Base-by-base conservation (phyloP, 2,797 vertebrate genomes). In the Sebastes jordani region DNA sequence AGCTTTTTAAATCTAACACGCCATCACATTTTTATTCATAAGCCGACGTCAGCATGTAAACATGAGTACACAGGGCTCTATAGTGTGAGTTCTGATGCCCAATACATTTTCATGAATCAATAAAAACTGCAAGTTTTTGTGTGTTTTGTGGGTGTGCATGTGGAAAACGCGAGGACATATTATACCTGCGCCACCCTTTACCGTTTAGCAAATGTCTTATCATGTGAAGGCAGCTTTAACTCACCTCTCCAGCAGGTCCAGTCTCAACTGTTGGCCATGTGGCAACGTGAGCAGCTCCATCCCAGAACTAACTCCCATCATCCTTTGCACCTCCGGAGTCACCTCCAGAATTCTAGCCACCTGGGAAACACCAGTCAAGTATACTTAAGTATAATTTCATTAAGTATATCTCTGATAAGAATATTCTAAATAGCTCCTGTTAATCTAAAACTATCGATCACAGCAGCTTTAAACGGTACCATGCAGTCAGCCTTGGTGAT, bases 201-300 rank as follows among this genome's bases (percentile, higher is more conserved):
- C 46, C 18, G 0, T 38, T 38, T 38, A 7, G 46, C 46, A 20
- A 20, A 49, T 49, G 16, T 49, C 18, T 58, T 58, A 14, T 16
- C 56, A 27, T 29, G 2, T 18, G 16, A 20, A 30, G 8, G 27
- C 27, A 63, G 27, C 42, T 8, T 52, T 2, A 1, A 1, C 77
- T 22, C 89, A 97, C 98, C 98, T 97, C 97, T 99, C 98, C 84
- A 99, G 94, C 87, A 99, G 95, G 95, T 99, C 98, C 14, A 97
- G 95, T 72, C 98, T 95, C 58, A 99, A 95, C 92, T 97, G 97
- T 67, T 97, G 97, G 72, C 98, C 98, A 0, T 99, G 98, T 58
- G 98, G 98, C 77, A 99, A 94, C 13, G 98, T 99, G 78, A 99
- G 96, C 70, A 99, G 95, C 94, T 99, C 98, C 96, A 97, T 94